A percentile compares a stretch with the other conserved stretches of the same genome.
Evolutionary conservation across 2,888 invertebrate genomes (phyloP).

Genomic region (Conomelus anceps): DNA sequence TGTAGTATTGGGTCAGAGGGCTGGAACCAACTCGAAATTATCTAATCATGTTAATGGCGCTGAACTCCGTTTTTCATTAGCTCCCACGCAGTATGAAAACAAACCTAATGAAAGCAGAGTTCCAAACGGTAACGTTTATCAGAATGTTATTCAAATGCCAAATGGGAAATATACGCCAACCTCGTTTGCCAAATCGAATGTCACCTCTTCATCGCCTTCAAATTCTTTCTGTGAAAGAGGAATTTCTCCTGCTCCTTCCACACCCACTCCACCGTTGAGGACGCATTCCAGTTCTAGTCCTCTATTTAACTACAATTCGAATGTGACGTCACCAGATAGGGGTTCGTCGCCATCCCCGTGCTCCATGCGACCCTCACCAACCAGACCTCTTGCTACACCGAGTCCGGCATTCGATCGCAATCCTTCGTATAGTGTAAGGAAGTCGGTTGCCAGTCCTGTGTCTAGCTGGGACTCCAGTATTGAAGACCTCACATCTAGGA

Average conservation of each 20-base stretch:
- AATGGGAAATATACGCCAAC: slow-evolving; percentile 21
- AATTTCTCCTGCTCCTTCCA: neutral
- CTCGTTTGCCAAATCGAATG: neutral
- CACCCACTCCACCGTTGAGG: neutral
- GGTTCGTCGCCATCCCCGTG: neutral
- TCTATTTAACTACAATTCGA: neutral
- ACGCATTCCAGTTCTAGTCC: neutral
- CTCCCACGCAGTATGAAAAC: neutral
- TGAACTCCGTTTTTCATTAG: neutral
- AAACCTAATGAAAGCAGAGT: neutral
- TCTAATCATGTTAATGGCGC: slow-evolving; percentile 5
- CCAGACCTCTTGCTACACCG: slow-evolving; percentile 39
- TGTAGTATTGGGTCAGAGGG: slow-evolving; percentile 58
- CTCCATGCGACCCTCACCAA: neutral
- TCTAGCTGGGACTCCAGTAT: slow-evolving; percentile 20
- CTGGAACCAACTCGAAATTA: slow-evolving; percentile 9
- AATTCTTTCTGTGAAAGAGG: neutral
- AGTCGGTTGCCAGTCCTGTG: slow-evolving; percentile 23
- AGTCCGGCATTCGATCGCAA: slow-evolving; percentile 50
- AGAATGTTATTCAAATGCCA: slow-evolving; percentile 22
- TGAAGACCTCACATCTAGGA: slow-evolving; percentile 15
- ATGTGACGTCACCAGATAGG: slow-evolving; percentile 3
- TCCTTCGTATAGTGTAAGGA: slow-evolving; percentile 38
- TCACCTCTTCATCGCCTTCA: neutral
- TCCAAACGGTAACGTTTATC: slow-evolving; percentile 21